Evolutionary conservation across 2,113 vertebrate species (phyloP), one percentile per base, ranked within the genome.

Genomic region (Siniperca knerii): DNA sequence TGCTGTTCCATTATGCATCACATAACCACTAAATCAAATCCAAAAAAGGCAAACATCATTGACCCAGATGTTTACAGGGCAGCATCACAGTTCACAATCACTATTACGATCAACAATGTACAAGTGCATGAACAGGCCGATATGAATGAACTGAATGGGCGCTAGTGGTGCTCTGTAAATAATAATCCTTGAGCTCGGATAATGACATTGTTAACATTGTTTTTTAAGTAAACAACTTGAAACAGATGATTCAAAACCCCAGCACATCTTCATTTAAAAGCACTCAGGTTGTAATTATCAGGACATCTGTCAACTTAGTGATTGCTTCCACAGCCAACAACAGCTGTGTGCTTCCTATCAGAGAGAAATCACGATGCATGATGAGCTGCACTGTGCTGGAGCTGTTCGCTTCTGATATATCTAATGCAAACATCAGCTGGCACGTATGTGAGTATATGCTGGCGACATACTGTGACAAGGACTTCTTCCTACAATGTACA

Each of bases 1-100:
- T 48, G 16, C 4, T 25, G 8, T 20, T 69, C 79, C 46, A 86
- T 87, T 83, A 70, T 46, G 23, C 33, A 78, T 82, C 87, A 84
- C 76, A 76, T 48, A 79, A 67, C 23, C 50, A 81, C 79, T 62
- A 81, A 86, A 72, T 84, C 50, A 89, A 89, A 88, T 55, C 81
- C 52, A 70, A 21, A 55, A 88, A 83, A 89, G 84, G 87, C 86
- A 89, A 89, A 86, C 84, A 91, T 80, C 73, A 80, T 86, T 92
- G 89, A 91, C 86, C 71, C 85, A 73, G 64, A n/a, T 92, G 91
- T 93, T 92, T 91, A 90, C 91, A 35, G 58, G 83, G 83, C 54
- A 20, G 60, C 79, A 12, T 65, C 84, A 62, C 57, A 44, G 89
- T 80, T 73, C 69, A 74, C 77, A 52, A 42, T 79, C 77, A 66